These are phyloP conservation scores for Regulus satrapa DNA, from an alignment of 2,113 vertebrate species.

Conservation along the genomic window DNA sequence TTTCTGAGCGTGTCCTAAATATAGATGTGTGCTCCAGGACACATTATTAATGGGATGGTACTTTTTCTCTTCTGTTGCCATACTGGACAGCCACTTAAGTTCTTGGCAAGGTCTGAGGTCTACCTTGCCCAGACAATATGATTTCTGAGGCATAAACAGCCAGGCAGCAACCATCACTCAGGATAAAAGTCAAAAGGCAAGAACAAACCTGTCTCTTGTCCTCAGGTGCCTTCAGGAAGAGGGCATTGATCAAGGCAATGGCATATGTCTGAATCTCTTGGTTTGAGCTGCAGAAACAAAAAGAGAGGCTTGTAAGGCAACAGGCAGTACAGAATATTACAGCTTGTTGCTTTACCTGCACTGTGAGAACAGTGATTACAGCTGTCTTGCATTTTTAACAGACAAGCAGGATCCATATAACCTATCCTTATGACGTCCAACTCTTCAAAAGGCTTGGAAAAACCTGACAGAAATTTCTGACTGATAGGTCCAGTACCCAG, in stretches of 20 bases:
- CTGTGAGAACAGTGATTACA: not conserved
- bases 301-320: not conserved
- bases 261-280: constrained; percentile 99
- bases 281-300: constrained; percentile 85
- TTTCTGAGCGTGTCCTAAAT: not conserved
- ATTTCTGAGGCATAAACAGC: constrained; percentile 4
- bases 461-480: not conserved
- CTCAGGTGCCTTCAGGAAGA: constrained; percentile 97
- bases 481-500: not conserved
- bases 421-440: not conserved
- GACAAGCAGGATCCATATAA: not conserved
- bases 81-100: not conserved
- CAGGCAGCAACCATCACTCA: not conserved
- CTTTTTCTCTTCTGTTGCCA: not conserved
- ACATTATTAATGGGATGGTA: not conserved
- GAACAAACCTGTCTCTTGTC: constrained; percentile 92
- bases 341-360: not conserved
- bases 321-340: not conserved
- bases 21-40: not conserved
- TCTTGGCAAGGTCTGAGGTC: constrained; percentile 1
- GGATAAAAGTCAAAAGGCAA: not conserved
- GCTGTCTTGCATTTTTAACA: not conserved
- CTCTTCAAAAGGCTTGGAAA: not conserved
- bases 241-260: constrained; percentile 96
- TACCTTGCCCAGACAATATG: not conserved